phyloP scores from a whole-genome alignment of 2,888 invertebrate species.

The Petrolisthes cinctipes region DNA sequence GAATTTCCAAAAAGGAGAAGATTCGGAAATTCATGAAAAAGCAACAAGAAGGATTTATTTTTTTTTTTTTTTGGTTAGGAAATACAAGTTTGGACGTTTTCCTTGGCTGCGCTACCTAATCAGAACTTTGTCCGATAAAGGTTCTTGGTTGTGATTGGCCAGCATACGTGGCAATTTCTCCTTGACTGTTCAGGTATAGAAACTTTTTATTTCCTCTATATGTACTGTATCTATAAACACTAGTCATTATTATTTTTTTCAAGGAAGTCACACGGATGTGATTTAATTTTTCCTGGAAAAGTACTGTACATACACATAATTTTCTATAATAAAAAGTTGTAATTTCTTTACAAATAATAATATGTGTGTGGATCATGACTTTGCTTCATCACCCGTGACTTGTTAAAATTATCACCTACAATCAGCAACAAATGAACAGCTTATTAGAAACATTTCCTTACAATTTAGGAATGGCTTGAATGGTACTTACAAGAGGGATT shows the following conservation, averaged over 20 bases:
- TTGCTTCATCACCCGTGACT: slow-evolving; percentile 16
- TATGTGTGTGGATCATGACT: not conserved
- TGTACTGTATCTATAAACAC: not conserved
- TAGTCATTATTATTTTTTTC: not conserved
- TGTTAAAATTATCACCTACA: slow-evolving; percentile 30
- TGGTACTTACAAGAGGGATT: slow-evolving; percentile 53
- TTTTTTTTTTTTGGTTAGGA: slow-evolving; percentile 14
- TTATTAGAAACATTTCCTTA: slow-evolving; percentile 42
- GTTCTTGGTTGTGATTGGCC: slow-evolving; percentile 7
- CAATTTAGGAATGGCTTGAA: slow-evolving; percentile 51
- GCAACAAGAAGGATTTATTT: slow-evolving; percentile 42
- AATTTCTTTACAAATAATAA: not conserved
- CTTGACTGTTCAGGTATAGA: not conserved
- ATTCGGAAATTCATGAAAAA: slow-evolving; percentile 54
- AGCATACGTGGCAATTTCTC: not conserved
- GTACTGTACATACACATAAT: not conserved
- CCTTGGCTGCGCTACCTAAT: slow-evolving; percentile 47
- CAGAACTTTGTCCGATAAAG: slow-evolving; percentile 32
- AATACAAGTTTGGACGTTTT: slow-evolving; percentile 59
- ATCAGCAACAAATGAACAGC: slow-evolving; percentile 49
- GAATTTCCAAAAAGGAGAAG: slow-evolving; percentile 48
- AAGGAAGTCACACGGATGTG: not conserved
- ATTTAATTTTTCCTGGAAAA: not conserved
- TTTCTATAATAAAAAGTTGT: not conserved
- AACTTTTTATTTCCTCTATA: not conserved